Base-by-base conservation (phyloP, 2,113 vertebrate species). In the Sciurus niger region DNA sequence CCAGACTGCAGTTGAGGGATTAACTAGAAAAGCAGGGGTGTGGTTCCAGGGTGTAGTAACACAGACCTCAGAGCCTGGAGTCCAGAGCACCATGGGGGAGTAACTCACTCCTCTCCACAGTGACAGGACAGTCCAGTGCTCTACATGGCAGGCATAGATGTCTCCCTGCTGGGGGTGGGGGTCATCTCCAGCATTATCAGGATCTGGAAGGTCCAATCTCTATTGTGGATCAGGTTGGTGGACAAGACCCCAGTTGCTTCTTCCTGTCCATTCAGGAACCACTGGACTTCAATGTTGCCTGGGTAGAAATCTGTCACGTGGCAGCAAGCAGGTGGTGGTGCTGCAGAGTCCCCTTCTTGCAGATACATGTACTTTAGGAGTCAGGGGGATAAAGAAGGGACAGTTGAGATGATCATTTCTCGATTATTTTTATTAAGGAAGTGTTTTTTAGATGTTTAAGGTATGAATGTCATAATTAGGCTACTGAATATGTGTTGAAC, bases 111-210 rank as follows among this genome's bases (percentile, higher is more conserved):
- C 51, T 14, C 28, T 90, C n/a, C 28, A 53, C 2, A 0, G 67
- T 90, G 74, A 95, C 8, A 12, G 91, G 73, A 17, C 70, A 20
- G 58, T 96, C 84, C 46, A 78, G 94, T 96, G 96, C 18, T 95
- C 90, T 70, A 98, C 97, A 0, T 70, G 46, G 37, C 98, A 99
- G 96, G 97, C 96, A 96, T 98, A 99, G 65, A 98, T 43, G 12
- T 98, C 98, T 83, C 98, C 98, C 83, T 60, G 65, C 51, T 97
- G 63, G 46, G 6, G 46, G 9, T 40, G 2, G 98, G 97, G 4
- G 9, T 92, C 53, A 80, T 78, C n/a, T 96, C 73, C 85, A 97
- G 93, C 90, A 96, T 96, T 48, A 94, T 83, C 28, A 93, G 48
- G 18, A 94, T 82, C 92, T 98, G 96, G 94, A 89, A 95, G 22